Evolutionary conservation across 53 echinoderm and acorn worm species (phyloP).

Genomic region (Crossaster papposus): DNA sequence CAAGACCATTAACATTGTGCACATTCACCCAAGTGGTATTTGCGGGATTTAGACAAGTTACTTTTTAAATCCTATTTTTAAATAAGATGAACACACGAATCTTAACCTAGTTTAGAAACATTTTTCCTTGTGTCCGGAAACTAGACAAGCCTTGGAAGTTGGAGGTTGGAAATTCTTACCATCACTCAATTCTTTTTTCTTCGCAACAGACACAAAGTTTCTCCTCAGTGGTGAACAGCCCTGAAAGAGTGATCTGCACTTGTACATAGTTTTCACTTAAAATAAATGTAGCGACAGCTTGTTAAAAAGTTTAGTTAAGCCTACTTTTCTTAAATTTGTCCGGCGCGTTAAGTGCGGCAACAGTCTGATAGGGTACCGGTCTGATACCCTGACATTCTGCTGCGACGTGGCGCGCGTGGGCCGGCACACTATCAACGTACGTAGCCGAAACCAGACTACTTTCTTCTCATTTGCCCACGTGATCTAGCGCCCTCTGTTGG

Average conservation of each 20-base stretch:
- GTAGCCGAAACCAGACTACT: too few relatives aligned
- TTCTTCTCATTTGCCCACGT: neutral
- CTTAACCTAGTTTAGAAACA: neutral
- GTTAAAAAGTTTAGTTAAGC: neutral
- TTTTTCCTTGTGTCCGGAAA: neutral
- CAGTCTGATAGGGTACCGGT: neutral
- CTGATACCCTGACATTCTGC: neutral
- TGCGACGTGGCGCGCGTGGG: too few relatives aligned
- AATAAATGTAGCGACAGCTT: neutral
- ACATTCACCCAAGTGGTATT: too few relatives aligned
- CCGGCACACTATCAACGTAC: too few relatives aligned
- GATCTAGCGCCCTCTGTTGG: neutral
- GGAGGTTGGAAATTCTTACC: neutral
- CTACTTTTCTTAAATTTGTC: neutral
- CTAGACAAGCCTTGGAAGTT: neutral
- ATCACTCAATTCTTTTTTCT: conserved; percentile 36
- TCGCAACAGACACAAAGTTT: neutral
- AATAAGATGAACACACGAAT: too few relatives aligned
- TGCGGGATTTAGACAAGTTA: too few relatives aligned
- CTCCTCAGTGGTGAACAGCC: conserved; percentile 42
- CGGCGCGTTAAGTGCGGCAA: neutral
- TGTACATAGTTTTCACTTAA: conserved; percentile 21
- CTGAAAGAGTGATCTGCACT: conserved; percentile 40
- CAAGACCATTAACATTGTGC: too few relatives aligned
- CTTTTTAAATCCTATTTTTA: too few relatives aligned